Evolutionary conservation across 2,113 vertebrate genomes (phyloP), one percentile per base, ranked within the genome.

Genomic region (Neodon shergylaensis): DNA sequence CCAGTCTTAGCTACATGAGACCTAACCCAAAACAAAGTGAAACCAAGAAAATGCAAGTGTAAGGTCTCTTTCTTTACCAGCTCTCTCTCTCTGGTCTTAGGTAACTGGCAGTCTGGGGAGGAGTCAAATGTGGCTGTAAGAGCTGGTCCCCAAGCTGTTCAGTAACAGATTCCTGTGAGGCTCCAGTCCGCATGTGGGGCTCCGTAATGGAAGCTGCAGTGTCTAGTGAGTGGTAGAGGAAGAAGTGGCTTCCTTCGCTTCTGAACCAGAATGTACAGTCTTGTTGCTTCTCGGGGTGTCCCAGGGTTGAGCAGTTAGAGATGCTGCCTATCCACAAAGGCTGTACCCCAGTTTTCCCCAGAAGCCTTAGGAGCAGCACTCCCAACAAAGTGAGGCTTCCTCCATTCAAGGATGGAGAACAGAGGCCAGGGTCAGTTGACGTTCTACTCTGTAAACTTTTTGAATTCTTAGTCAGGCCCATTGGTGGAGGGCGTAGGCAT

Each of bases 361-460:
- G 42, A 76, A 68, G 2, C 31, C 19, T 52, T 49, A 65, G n/a
- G 63, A 21, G 12, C 36, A n/a, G 36, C 0, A 0, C 2, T 3
- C 7, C 24, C 68, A 5, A 44, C 42, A 44, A 4, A 78, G 61
- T 66, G 39, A 95, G 49, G 61, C 33, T 42, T 9, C 58, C 61
- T 52, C 44, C 54, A 21, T 17, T 4, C 1, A 6, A 33, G 31
- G 47, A 22, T 3, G 14, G 61, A 73, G 82, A 22, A 39, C 11
- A 49, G 36, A 54, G 58, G 65, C 2, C 10, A 1, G 11, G n/a
- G 33, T 3, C 73, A n/a, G 49, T 0, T 12, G 21, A 39, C n/a
- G 22, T 54, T 49, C 28, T 39, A 16, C 63, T 44, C 47, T 52
- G 31, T 33, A 61, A 22, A 44, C 42, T 36, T 58, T n/a, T 0